These are phyloP conservation scores for Torymus tubicola DNA, from an alignment of 2,888 invertebrate genomes.

Conservation along the genomic window DNA sequence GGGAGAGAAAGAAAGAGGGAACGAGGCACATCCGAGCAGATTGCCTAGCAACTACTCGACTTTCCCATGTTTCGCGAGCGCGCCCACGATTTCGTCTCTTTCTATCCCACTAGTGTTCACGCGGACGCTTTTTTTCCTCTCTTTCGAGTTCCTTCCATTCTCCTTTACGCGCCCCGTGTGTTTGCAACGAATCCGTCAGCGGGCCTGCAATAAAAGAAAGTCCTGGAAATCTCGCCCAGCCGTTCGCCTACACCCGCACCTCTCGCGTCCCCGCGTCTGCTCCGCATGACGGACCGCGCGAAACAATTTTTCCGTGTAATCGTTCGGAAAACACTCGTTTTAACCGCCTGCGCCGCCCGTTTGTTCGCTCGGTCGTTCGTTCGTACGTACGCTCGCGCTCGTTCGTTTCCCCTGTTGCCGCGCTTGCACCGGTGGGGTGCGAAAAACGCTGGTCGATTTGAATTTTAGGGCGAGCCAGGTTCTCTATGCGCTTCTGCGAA, in stretches of 20 bases:
- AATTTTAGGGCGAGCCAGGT: background rate
- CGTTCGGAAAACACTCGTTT: constrained; percentile 60
- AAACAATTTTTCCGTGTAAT: constrained; percentile 62
- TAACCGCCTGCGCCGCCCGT: constrained; percentile 41
- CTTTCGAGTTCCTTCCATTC: background rate
- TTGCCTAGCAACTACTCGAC: constrained; percentile 13
- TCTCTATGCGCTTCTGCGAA: background rate
- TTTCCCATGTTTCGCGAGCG: background rate
- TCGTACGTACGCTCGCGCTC: constrained; percentile 32
- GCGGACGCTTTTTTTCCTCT: background rate
- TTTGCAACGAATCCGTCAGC: constrained; percentile 46
- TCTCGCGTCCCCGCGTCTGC: background rate
- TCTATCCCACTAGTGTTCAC: background rate
- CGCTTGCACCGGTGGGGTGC: constrained; percentile 2
- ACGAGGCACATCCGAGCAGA: constrained; percentile 3
- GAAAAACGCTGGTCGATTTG: constrained; percentile 26
- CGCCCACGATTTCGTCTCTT: background rate
- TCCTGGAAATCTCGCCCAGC: constrained; percentile 30
- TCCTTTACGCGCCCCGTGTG: background rate
- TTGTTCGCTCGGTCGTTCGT: constrained; percentile 29
- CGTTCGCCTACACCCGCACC: background rate
- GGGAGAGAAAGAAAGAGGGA: background rate
- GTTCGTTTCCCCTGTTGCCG: background rate
- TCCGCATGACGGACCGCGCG: constrained; percentile 50
- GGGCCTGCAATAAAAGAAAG: constrained; percentile 36